Evolutionary conservation across 2,797 vertebrate species (phyloP).

Genomic region (Pyrocephalus nanus): DNA sequence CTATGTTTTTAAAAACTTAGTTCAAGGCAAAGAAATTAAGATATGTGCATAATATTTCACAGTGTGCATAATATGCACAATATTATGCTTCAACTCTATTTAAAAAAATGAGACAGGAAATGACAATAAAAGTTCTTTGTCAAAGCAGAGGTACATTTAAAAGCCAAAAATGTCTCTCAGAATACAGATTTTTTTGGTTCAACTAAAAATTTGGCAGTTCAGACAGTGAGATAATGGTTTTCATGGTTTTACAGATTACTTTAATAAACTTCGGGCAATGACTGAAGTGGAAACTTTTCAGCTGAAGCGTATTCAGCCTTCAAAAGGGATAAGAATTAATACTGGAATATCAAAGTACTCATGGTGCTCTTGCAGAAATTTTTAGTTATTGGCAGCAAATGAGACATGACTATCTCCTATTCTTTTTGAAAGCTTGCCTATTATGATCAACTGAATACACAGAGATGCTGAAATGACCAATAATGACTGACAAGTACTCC

Average conservation of each 20-base stretch:
- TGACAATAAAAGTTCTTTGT: background rate
- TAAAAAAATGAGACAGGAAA: background rate
- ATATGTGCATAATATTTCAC: background rate
- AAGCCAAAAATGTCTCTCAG: background rate
- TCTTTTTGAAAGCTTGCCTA: background rate
- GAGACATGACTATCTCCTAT: background rate
- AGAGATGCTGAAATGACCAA: background rate
- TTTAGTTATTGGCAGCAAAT: background rate
- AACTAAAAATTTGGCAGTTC: background rate
- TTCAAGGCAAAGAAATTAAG: background rate
- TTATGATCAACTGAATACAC: background rate
- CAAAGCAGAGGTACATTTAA: background rate
- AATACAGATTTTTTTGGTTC: background rate
- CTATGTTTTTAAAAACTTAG: background rate
- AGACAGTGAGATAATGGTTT: conserved; percentile 28
- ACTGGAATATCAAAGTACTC: background rate
- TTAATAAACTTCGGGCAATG: conserved; percentile 33
- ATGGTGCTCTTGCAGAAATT: background rate
- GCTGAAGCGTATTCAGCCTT: conserved; percentile 59
- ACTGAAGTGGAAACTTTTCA: conserved; percentile 46
- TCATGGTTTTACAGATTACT: conserved; percentile 22
- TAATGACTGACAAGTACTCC: background rate
- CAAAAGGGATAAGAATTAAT: background rate
- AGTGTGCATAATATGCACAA: background rate
- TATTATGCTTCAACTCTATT: background rate